Conservation (phyloP, 2,113 vertebrate species). For the Aptenodytes patagonicus region DNA sequence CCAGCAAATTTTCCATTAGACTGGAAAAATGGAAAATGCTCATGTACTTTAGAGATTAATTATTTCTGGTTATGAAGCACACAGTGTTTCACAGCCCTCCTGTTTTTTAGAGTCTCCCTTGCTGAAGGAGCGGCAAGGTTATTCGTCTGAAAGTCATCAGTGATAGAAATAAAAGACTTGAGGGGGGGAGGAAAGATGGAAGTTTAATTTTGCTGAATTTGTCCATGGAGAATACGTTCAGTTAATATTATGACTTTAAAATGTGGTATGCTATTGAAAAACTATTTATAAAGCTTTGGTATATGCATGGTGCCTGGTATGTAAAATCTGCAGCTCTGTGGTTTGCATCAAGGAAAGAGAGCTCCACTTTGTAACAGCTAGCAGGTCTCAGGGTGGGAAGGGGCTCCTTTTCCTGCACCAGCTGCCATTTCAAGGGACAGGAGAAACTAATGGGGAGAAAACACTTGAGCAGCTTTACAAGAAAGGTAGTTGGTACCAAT, state of each 20-base stretch:
- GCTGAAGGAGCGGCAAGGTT: background rate
- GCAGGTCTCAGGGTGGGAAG: background rate
- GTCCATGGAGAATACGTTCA: background rate
- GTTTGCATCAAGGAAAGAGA: background rate
- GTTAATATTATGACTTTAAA: conserved; percentile 24
- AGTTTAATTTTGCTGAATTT: conserved; percentile 1
- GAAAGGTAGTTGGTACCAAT: background rate
- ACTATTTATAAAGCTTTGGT: background rate
- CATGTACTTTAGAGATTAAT: background rate
- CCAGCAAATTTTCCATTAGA: background rate
- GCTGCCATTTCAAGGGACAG: background rate
- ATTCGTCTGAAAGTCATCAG: background rate
- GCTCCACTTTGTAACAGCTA: background rate
- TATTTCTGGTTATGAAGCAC: background rate
- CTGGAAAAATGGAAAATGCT: background rate
- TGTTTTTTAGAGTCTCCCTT: background rate
- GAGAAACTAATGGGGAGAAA: background rate
- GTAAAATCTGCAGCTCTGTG: background rate
- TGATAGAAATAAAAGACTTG: conserved; percentile 1
- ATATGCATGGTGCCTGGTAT: background rate
- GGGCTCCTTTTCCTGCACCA: background rate
- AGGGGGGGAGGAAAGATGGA: background rate
- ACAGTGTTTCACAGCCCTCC: background rate
- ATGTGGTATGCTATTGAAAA: background rate
- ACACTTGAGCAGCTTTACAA: background rate